Evolutionary conservation across 2,113 vertebrate species (phyloP).

Genomic region (Hippocampus guttulatus): DNA sequence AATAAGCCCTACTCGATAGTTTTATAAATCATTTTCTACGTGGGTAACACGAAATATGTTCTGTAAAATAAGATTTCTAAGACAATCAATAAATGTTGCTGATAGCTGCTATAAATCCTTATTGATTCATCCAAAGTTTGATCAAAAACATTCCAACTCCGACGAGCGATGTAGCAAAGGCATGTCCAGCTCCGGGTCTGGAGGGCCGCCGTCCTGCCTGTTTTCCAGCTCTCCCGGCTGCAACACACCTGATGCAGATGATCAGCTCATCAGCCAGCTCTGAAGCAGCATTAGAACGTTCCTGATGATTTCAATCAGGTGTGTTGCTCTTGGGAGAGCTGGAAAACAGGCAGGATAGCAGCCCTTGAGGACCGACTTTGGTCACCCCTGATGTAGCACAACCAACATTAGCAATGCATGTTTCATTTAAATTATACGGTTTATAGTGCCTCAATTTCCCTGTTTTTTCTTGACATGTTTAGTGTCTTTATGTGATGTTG

Average conservation of each 20-base stretch:
- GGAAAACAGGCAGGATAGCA: too few species aligned
- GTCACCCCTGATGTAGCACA: not conserved
- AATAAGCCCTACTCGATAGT: not conserved
- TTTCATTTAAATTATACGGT: constrained; percentile 6
- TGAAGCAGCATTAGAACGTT: too few species aligned
- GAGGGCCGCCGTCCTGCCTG: too few species aligned
- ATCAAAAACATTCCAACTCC: not conserved
- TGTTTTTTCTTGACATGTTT: constrained; percentile 4
- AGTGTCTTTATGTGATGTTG: constrained; percentile 14
- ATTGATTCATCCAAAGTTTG: constrained; percentile 23
- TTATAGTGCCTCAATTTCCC: constrained; percentile 25
- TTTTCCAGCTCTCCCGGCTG: too few species aligned
- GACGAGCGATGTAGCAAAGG: not conserved
- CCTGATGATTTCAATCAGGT: too few species aligned
- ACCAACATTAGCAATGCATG: constrained; percentile 23
- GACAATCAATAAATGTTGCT: not conserved
- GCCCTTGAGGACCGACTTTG: too few species aligned
- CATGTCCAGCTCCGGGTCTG: too few species aligned
- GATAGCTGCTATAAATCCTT: constrained; percentile 25
- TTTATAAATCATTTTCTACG: not conserved
- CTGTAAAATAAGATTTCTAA: not conserved
- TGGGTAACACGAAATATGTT: not conserved
- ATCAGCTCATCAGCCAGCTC: too few species aligned
- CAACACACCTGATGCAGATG: too few species aligned
- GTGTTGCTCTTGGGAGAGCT: too few species aligned